Evolutionary conservation across 2,888 invertebrate species (phyloP).

Genomic region (Desoria tigrina): DNA sequence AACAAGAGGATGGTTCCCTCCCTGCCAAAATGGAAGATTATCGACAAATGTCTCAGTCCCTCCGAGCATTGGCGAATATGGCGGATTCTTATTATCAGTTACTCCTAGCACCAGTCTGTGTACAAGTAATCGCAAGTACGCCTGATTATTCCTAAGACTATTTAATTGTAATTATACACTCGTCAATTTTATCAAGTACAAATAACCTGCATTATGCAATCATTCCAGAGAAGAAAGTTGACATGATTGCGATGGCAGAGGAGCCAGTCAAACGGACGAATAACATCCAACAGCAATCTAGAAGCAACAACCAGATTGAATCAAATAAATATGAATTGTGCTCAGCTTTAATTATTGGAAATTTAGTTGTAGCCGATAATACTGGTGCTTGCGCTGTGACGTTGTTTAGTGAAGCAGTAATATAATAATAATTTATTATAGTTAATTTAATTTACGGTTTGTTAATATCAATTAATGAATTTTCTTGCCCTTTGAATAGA

Average conservation of each 20-base stretch:
- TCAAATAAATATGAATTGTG: background rate
- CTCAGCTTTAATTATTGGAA: background rate
- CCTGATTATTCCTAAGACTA: background rate
- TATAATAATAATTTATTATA: background rate
- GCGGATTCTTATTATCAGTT: background rate
- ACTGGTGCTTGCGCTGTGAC: background rate
- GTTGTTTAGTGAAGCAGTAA: background rate
- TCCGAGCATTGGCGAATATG: no score
- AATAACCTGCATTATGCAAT: no score
- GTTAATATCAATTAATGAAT: background rate
- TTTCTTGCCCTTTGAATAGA: background rate
- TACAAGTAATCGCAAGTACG: conserved; percentile 5
- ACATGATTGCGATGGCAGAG: background rate
- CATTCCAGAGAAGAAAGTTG: background rate
- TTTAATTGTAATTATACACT: background rate
- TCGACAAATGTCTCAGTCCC: background rate
- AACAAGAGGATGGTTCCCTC: background rate
- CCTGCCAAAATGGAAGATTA: background rate
- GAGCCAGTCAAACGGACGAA: no score
- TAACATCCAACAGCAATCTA: no score
- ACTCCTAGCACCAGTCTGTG: background rate
- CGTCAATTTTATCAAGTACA: no score
- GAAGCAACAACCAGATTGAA: no score
- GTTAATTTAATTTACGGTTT: background rate
- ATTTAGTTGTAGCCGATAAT: background rate